These are phyloP conservation scores for Enteromius viviparus DNA, from an alignment of 2,797 vertebrate genomes.

Conservation along the genomic window DNA sequence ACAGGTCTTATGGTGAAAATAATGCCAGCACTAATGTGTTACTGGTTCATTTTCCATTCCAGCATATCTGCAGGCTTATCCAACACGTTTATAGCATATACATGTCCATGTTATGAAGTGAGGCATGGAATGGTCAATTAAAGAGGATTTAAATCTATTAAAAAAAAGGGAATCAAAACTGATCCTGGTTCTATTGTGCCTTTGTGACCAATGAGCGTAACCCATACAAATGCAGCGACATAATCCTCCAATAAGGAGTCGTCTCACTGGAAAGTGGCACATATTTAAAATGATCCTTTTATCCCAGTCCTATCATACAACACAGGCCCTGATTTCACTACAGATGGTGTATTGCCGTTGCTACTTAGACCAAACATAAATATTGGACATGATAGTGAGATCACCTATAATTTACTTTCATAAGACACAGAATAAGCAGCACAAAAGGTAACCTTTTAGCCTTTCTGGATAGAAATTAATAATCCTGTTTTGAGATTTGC, in stretches of 20 bases:
- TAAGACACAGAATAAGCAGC: not conserved
- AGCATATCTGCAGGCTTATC: conserved; percentile 33
- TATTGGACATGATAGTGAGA: not conserved
- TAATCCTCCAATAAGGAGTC: not conserved
- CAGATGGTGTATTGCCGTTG: not conserved
- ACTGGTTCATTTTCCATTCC: conserved; percentile 30
- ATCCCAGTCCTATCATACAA: not conserved
- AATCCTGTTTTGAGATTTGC: conserved; percentile 1
- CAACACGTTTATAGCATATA: not conserved
- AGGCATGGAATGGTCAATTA: conserved; percentile 48
- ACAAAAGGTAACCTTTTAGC: not conserved
- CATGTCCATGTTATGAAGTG: conserved; percentile 26
- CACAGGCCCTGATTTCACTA: not conserved
- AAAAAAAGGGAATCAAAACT: conserved; percentile 29
- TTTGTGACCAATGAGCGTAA: not conserved
- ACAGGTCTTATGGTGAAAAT: conserved; percentile 12
- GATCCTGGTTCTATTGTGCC: not conserved
- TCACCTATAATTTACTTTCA: conserved; percentile 24
- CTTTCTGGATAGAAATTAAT: not conserved
- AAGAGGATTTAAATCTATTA: conserved; percentile 29
- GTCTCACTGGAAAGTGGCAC: not conserved
- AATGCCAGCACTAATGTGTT: not conserved
- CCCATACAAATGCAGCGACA: not conserved
- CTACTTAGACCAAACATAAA: not conserved
- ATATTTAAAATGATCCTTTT: conserved; percentile 14